Evolutionary conservation across 2,888 invertebrate species (phyloP).

Genomic region (Philereme transversata): DNA sequence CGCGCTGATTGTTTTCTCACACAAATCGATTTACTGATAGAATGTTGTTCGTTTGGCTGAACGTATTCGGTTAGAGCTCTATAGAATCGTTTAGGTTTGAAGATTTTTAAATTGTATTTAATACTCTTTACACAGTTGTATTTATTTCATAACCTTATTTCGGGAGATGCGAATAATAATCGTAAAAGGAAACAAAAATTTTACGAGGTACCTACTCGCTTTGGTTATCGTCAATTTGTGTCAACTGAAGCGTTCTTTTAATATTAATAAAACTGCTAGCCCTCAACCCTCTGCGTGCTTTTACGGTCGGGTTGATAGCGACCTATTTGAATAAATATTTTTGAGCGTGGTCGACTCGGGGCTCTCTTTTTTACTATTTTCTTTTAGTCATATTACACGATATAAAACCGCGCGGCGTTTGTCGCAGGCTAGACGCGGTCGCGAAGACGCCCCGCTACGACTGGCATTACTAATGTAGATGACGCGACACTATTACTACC

Average conservation of each 20-base stretch:
- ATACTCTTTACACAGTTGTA: conserved; percentile 31
- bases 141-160: conserved; percentile 52
- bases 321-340: conserved; percentile 83
- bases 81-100: not conserved
- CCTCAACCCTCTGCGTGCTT: conserved; percentile 76
- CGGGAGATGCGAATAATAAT: conserved; percentile 58
- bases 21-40: conserved; percentile 65
- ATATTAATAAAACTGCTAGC: conserved; percentile 81
- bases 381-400: conserved; percentile 48
- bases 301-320: conserved; percentile 80
- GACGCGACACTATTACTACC: conserved; percentile 80
- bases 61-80: conserved; percentile 4
- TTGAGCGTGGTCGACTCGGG: conserved; percentile 61
- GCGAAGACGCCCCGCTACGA: conserved; percentile 72
- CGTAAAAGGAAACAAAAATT: conserved; percentile 62
- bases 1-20: conserved; percentile 65
- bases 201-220: conserved; percentile 68
- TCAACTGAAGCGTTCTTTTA: conserved; percentile 82
- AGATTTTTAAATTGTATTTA: conserved; percentile 8
- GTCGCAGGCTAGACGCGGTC: conserved; percentile 34
- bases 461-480: conserved; percentile 74
- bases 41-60: conserved; percentile 41
- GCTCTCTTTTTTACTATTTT: conserved; percentile 64
- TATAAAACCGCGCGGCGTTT: conserved; percentile 32
- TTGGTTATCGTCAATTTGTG: conserved; percentile 81